These are phyloP conservation scores for Drosophila takahashii DNA, from an alignment of 1,140 invertebrate genomes.

Conservation along the genomic window DNA sequence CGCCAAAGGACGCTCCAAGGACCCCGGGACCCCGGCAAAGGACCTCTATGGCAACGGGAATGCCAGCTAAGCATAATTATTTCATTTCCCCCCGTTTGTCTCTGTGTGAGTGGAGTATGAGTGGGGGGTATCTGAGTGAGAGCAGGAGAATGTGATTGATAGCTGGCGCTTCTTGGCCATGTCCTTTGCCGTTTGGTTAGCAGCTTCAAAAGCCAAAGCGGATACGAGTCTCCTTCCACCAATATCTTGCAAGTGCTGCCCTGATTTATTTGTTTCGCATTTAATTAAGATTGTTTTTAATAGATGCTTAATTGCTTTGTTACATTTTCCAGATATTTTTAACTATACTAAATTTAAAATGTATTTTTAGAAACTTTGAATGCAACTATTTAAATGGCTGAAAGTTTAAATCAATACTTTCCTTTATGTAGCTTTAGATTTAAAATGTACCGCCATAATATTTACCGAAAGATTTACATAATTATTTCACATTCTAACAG, in stretches of 20 bases:
- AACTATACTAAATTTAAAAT: neutral
- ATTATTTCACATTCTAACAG: no score
- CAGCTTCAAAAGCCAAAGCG: neutral
- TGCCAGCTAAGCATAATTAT: conserved; percentile 50
- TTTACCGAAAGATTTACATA: no score
- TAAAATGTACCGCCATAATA: no score
- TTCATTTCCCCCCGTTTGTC: conserved; percentile 9
- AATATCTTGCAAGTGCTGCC: conserved; percentile 9
- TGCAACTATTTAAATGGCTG: no score
- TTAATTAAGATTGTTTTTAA: conserved; percentile 6
- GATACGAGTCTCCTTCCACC: neutral
- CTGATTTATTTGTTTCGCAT: conserved; percentile 13
- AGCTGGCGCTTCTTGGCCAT: conserved; percentile 8
- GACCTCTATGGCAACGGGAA: conserved; percentile 27
- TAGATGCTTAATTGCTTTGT: neutral
- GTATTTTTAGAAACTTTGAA: neutral
- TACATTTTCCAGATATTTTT: neutral
- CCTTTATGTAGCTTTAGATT: no score
- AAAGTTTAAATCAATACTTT: no score
- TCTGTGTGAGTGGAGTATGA: neutral
- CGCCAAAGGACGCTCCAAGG: conserved; percentile 23
- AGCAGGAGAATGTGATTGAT: conserved; percentile 35
- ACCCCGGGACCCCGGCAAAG: neutral
- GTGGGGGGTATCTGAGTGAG: neutral
- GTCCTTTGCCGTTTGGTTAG: conserved; percentile 9